phyloP scores from a whole-genome alignment of 2,888 invertebrate species.

The Lithosia quadra region DNA sequence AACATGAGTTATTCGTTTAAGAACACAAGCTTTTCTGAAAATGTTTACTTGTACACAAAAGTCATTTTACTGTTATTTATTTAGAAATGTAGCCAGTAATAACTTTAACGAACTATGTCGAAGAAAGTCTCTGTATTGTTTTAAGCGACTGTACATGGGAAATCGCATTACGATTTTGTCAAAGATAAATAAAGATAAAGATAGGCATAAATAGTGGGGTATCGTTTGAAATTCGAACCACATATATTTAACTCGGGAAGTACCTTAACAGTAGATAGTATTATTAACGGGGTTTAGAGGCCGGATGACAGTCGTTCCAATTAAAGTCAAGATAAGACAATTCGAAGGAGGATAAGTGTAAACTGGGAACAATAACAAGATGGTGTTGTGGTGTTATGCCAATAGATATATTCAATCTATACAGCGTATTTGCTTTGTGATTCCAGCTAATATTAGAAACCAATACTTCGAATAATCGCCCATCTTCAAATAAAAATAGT shows the following conservation, averaged over 20 bases:
- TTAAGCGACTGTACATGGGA: background rate
- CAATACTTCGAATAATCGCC: background rate
- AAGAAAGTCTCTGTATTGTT: background rate
- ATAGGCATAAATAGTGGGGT: background rate
- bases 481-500: background rate
- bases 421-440: background rate
- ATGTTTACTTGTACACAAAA: constrained; percentile 19
- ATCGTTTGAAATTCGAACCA: background rate
- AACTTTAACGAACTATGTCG: background rate
- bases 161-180: background rate
- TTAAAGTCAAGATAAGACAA: no score
- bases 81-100: background rate
- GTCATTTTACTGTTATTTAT: constrained; percentile 27
- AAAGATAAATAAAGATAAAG: no score
- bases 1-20: constrained; percentile 38
- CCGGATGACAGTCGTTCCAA: no score
- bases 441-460: background rate
- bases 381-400: background rate
- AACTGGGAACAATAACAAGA: no score
- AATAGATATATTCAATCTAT: background rate
- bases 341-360: no score
- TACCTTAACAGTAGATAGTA: no score
- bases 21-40: constrained; percentile 30
- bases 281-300: no score
- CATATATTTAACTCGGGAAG: no score